Evolutionary conservation across 35 echinoderm and acorn worm species (phyloP).

Genomic region (Hemicentrotus pulcherrimus): DNA sequence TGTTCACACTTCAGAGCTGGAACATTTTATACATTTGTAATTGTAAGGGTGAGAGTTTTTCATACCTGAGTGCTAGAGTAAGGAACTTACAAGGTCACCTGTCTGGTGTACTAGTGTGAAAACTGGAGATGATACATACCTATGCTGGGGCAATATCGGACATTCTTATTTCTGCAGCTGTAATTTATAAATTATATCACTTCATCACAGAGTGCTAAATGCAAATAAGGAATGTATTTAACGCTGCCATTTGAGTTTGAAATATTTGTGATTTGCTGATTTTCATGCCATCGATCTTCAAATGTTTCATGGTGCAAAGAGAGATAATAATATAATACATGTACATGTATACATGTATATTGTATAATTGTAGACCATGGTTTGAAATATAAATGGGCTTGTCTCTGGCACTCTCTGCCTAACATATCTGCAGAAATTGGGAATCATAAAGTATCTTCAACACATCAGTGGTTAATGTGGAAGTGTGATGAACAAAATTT

Average conservation of each 20-base stretch:
- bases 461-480: background rate
- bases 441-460: background rate
- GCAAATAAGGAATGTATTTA: too few relatives aligned
- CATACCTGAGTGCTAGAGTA: background rate
- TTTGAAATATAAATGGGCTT: background rate
- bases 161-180: conserved; percentile 71
- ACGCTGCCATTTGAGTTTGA: too few relatives aligned
- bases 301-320: too few relatives aligned
- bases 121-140: background rate
- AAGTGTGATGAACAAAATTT: too few relatives aligned
- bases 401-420: background rate
- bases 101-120: too few relatives aligned
- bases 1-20: background rate
- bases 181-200: background rate
- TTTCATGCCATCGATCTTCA: too few relatives aligned
- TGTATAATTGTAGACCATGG: background rate
- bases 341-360: background rate
- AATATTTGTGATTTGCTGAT: too few relatives aligned
- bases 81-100: background rate
- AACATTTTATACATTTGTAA: background rate
- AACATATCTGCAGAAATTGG: background rate
- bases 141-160: conserved; percentile 82
- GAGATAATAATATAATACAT: too few relatives aligned
- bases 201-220: too few relatives aligned
- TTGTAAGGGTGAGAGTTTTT: background rate